Evolutionary conservation across 2,888 invertebrate genomes (phyloP).

Genomic region (Ennomos quercinarius): DNA sequence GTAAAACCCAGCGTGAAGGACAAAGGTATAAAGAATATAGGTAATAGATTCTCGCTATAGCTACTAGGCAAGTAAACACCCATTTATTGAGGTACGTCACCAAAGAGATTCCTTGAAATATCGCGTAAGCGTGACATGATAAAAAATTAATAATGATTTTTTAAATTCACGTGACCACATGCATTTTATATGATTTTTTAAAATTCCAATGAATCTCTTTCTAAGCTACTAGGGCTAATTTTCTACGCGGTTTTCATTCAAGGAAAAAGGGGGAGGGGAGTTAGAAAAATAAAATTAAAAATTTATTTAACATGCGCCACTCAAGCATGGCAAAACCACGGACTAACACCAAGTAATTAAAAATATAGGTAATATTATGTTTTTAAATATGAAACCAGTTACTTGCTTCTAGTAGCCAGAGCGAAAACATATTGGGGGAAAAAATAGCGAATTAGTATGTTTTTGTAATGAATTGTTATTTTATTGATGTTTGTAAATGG

Average conservation of each 20-base stretch:
- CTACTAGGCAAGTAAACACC: conserved; percentile 84
- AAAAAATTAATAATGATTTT: conserved; percentile 33
- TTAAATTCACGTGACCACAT: conserved; percentile 14
- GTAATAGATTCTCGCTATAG: conserved; percentile 78
- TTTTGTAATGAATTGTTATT: conserved; percentile 42
- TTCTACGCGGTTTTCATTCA: conserved; percentile 75
- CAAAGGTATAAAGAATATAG: conserved; percentile 69
- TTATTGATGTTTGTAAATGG: conserved; percentile 34
- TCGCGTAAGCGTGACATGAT: conserved; percentile 29
- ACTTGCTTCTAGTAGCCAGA: conserved; percentile 86
- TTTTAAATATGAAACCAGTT: conserved; percentile 64
- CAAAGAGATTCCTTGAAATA: conserved; percentile 79
- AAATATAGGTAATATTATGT: conserved; percentile 43
- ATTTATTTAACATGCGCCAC: conserved; percentile 36
- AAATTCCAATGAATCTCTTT: conserved; percentile 81
- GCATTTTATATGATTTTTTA: conserved; percentile 11
- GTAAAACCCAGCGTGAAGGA: conserved; percentile 73
- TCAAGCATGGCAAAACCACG: conserved; percentile 49
- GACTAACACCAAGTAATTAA: conserved; percentile 71
- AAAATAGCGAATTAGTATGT: conserved; percentile 65
- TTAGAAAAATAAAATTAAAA: conserved; percentile 37
- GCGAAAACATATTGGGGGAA: conserved; percentile 72
- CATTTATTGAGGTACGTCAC: conserved; percentile 54
- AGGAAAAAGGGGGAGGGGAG: conserved; percentile 56
- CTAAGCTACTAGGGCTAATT: conserved; percentile 75